Percentiles rank a stretch among this genome's conserved stretches.
phyloP scores from a whole-genome alignment of 2,888 invertebrate genomes.

The Coronaproctus castanopsis region DNA sequence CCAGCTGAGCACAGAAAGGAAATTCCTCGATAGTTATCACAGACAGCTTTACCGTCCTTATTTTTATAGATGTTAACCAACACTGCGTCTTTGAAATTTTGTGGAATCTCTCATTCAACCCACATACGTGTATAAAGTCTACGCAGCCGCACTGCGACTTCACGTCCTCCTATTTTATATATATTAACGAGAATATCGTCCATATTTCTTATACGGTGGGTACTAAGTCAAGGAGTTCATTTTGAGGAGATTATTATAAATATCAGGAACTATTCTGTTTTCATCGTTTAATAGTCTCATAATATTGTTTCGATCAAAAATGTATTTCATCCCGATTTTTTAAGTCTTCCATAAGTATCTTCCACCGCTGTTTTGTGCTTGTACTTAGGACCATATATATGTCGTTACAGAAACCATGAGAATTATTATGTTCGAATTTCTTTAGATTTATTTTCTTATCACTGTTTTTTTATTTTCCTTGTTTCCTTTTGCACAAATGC shows the following conservation, averaged over 20 bases:
- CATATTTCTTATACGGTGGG: neutral
- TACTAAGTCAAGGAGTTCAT: neutral
- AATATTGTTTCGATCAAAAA: neutral
- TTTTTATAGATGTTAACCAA: neutral
- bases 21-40: neutral
- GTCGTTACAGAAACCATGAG: neutral
- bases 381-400: neutral
- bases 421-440: neutral
- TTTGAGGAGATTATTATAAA: neutral
- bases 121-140: neutral
- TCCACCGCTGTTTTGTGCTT: neutral
- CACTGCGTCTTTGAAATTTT: neutral
- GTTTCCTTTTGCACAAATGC: neutral
- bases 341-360: neutral
- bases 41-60: neutral
- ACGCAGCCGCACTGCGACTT: neutral
- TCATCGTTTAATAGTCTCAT: neutral
- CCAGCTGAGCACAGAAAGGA: neutral
- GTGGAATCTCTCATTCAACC: neutral
- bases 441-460: neutral
- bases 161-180: neutral
- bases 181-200: neutral
- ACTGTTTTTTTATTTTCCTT: constrained; percentile 1
- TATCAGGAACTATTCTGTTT: neutral
- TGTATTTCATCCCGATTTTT: neutral